Percentiles rank a stretch among this genome's conserved stretches.
These are phyloP conservation scores for Tricholaema leucomelas DNA, from an alignment of 2,113 vertebrate species.

Conservation along the genomic window DNA sequence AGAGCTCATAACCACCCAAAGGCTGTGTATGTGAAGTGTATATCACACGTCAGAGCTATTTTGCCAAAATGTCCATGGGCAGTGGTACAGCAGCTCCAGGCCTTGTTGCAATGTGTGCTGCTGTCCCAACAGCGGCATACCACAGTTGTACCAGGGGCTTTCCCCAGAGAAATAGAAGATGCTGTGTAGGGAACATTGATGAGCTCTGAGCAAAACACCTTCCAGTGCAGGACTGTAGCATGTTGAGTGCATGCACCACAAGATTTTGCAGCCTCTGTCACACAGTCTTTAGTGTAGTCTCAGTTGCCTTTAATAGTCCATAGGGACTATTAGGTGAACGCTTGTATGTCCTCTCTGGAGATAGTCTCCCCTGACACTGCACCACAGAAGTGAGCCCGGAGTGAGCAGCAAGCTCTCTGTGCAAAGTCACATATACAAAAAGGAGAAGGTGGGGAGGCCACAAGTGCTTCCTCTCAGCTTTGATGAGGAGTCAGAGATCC, in stretches of 20 bases:
- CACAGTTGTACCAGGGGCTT: neutral
- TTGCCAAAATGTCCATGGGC: neutral
- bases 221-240: neutral
- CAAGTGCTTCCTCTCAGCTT: neutral
- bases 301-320: neutral
- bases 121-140: neutral
- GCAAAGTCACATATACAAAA: too few relatives aligned
- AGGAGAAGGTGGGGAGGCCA: neutral
- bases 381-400: neutral
- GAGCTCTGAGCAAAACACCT: neutral
- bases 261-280: neutral
- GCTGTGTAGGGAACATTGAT: rapidly evolving
- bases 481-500: neutral
- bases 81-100: neutral
- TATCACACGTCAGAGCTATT: neutral
- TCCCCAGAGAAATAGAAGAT: neutral
- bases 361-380: rapidly evolving
- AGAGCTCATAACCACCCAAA: neutral
- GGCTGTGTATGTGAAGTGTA: neutral
- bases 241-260: rapidly evolving
- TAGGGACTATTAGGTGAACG: neutral
- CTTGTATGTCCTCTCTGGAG: neutral
- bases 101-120: rapidly evolving
- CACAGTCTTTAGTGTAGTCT: neutral
- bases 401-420: rapidly evolving